Evolutionary conservation across 2,113 vertebrate genomes (phyloP).

Genomic region (Atractosteus spatula): DNA sequence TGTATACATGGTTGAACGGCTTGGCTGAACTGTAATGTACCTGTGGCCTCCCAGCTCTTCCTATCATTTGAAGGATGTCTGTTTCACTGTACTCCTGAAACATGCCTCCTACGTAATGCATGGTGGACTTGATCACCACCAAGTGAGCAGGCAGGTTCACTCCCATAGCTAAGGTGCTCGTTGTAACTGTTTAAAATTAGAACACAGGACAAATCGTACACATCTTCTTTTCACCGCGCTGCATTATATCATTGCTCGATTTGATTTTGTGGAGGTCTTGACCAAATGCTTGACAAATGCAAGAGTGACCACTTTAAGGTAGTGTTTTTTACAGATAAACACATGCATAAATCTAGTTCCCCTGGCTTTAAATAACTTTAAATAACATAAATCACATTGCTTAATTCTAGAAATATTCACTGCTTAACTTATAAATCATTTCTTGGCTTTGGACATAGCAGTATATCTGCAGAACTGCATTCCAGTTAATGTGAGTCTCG

Average conservation of each 20-base stretch:
- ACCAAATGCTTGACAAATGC: not conserved
- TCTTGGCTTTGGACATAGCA: slow-evolving; percentile 1
- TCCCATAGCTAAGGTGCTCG: slow-evolving; percentile 94
- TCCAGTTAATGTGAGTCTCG: not conserved
- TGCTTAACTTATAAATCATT: slow-evolving; percentile 11
- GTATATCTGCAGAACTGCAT: not conserved
- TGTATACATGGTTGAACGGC: too few species aligned
- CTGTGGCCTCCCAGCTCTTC: slow-evolving; percentile 93
- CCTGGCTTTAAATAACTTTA: not conserved
- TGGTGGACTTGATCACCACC: slow-evolving; percentile 94
- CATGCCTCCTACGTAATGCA: slow-evolving; percentile 87
- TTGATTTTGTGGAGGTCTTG: not conserved
- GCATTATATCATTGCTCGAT: not conserved
- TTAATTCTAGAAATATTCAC: slow-evolving; percentile 1
- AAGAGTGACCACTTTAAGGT: slow-evolving; percentile 2
- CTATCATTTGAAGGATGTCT: slow-evolving; percentile 97
- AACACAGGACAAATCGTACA: not conserved
- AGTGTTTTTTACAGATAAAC: slow-evolving; percentile 8
- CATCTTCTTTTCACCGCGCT: slow-evolving; percentile 1
- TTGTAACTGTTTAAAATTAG: slow-evolving; percentile 79
- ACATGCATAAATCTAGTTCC: slow-evolving; percentile 11
- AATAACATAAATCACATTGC: slow-evolving; percentile 3
- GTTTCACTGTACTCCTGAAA: slow-evolving; percentile 94
- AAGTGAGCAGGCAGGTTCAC: slow-evolving; percentile 96
- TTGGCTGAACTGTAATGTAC: slow-evolving; percentile 46